Base-by-base conservation (phyloP, 2,113 vertebrate genomes). In the Panthera tigris region DNA sequence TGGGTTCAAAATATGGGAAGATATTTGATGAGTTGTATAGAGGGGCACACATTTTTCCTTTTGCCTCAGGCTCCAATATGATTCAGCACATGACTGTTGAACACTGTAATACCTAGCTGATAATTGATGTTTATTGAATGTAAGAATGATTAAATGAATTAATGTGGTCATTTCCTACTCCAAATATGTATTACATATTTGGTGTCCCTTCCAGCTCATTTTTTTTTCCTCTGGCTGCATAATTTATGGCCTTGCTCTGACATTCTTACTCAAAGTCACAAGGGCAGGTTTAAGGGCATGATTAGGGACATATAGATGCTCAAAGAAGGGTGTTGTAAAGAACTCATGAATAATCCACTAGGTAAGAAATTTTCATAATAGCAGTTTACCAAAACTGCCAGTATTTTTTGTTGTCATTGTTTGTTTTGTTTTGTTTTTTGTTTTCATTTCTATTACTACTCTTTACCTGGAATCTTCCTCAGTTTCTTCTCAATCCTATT, bases 361-460 rank as follows among this genome's bases (percentile, higher is more conserved):
- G 6, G 2, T 36, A 91, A 61, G 50, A 84, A 36, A 69, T 73
- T 71, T 91, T 81, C 74, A 31, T 79, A 82, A 45, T 39, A 83
- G 85, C 25, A 61, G 7, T 96, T 95, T 73, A n/a, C 66, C n/a
- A 48, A 85, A 97, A 57, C 86, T 92, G 25, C 45, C 41, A 48
- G 25, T 45, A 45, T 61, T 61, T 57, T 57, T 61, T 61, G 57
- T 23, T 61, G 57, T 61, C 45, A 45, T 55, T 55, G 15, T 23
- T 61, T 68, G 19, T 48, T 36, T 36, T 36, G 2, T 39, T 57
- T 15, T 83, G 23, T 39, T 48, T 39, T 61, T 13, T 88, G 13
- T 61, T 31, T 48, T 63, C 25, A 45, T 50, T 90, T 83, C 7
- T 36, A 7, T 89, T 71, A 50, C 45, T 76, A 25, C 14, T 96